Evolutionary conservation across 2,797 vertebrate species (phyloP).

Genomic region (Atherinosoma microstoma): DNA sequence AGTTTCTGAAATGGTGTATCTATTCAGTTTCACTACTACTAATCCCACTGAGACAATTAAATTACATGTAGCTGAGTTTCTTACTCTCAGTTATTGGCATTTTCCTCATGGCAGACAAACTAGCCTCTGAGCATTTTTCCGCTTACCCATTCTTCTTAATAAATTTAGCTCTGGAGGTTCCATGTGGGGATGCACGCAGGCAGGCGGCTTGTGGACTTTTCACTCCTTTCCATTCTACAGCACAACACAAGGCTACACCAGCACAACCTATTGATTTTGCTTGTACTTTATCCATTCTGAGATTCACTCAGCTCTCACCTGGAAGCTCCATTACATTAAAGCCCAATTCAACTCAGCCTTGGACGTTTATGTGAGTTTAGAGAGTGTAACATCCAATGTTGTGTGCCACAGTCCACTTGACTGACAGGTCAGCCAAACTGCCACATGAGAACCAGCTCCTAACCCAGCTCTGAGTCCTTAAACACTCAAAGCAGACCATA

Average conservation of each 20-base stretch:
- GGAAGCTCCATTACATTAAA: constrained; percentile 30
- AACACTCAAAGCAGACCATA: constrained; percentile 5
- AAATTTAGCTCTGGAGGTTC: constrained; percentile 36
- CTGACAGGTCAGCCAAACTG: constrained; percentile 31
- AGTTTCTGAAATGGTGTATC: not conserved
- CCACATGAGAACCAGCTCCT: constrained; percentile 41
- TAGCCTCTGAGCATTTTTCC: constrained; percentile 26
- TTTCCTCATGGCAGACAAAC: constrained; percentile 8
- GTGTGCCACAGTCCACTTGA: constrained; percentile 24
- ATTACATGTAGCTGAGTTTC: constrained; percentile 15
- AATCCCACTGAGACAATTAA: constrained; percentile 1
- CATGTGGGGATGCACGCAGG: constrained; percentile 31
- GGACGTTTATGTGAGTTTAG: constrained; percentile 6
- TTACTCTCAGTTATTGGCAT: constrained; percentile 21
- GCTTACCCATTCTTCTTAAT: constrained; percentile 39
- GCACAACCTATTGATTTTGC: constrained; percentile 30
- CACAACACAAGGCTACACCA: constrained; percentile 27
- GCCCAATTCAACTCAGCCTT: constrained; percentile 25
- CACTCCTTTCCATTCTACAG: constrained; percentile 15
- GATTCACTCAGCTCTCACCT: constrained; percentile 30
- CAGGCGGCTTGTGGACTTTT: constrained; percentile 16
- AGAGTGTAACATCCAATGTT: constrained; percentile 12
- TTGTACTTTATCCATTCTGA: constrained; percentile 29
- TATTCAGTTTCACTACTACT: not conserved
- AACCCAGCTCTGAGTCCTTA: not conserved